These are phyloP conservation scores for Tenthredo mesomela DNA, from an alignment of 2,888 invertebrate species.

Conservation along the genomic window DNA sequence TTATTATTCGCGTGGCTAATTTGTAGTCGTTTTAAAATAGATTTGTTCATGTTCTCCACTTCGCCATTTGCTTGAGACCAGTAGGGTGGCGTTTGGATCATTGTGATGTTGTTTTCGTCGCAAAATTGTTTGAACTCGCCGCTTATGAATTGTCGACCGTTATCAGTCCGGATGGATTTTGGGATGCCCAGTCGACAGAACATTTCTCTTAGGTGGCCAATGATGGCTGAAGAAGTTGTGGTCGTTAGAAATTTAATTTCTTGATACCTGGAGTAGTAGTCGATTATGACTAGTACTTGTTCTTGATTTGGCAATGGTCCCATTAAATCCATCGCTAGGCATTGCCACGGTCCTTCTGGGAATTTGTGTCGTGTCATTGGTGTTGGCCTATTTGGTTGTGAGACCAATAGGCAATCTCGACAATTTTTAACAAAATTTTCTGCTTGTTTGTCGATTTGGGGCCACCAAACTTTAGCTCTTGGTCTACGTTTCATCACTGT, in stretches of 20 bases:
- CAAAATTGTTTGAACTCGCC: conserved; percentile 59
- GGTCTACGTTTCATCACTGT: conserved; percentile 11
- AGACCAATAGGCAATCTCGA: conserved; percentile 55
- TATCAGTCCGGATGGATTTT: conserved; percentile 61
- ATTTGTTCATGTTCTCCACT: conserved; percentile 65
- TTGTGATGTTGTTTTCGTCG: conserved; percentile 57
- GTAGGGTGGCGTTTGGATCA: conserved; percentile 60
- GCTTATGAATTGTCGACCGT: conserved; percentile 65
- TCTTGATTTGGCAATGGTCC: conserved; percentile 7
- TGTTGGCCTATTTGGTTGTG: conserved; percentile 56
- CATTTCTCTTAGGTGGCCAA: conserved; percentile 62
- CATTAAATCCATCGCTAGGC: conserved; percentile 48
- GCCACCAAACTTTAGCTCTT: conserved; percentile 53
- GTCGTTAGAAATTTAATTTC: conserved; percentile 46
- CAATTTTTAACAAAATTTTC: conserved; percentile 43
- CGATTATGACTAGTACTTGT: conserved; percentile 31
- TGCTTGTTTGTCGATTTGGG: conserved; percentile 17
- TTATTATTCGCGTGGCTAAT: conserved; percentile 56
- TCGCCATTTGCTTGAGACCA: conserved; percentile 66
- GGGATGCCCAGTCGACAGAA: conserved; percentile 64
- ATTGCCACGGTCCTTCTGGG: conserved; percentile 55
- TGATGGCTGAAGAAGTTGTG: conserved; percentile 64
- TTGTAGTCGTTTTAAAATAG: conserved; percentile 62
- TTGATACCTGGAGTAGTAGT: conserved; percentile 25
- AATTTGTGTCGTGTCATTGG: conserved; percentile 58